Evolutionary conservation across 2,888 invertebrate genomes (phyloP), one percentile per base, ranked within the genome.

Genomic region (Amphipyra tragopoginis): DNA sequence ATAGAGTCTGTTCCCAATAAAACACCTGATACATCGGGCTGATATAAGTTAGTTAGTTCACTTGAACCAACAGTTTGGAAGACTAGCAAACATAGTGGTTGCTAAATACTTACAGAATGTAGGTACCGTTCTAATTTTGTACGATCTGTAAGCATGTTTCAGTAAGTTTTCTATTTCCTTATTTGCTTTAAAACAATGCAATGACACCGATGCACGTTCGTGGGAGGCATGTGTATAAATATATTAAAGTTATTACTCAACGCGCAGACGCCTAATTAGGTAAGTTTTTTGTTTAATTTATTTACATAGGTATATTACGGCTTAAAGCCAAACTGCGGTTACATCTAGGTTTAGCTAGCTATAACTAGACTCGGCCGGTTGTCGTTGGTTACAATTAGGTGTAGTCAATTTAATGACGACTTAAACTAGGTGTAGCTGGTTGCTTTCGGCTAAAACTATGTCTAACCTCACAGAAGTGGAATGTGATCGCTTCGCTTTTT

Each of bases 1-100:
- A 70, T 49, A 72, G 8, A 61, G 15, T 53, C 33, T 71, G 78
- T 45, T 75, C 85, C 48, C 75, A 80, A 72, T 84, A 80, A 75
- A 81, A 85, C 85, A 83, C 75, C 74, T 86, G 83, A 70, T 61
- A 73, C 48, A 48, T 72, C 65, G 43, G 36, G 51, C 48, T 53
- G 59, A 60, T 61, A 48, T 29, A 44, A 54, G 54, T 79, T 66
- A 54, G 54, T 79, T 66, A 48, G 65, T 68, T 77, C 84, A 81
- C 77, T 81, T 85, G 83, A 67, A 70, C 62, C 48, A 79, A 80
- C 73, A 82, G 14, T 75, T 61, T 62, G 61, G 54, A 62, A 79
- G 49, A 51, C 56, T 53, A 49, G 62, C 53, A 68, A 78, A 79
- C 43, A 61, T 45, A 65, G 26, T 60, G 48, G 50, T 66, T 38